Percentiles rank a stretch among this genome's conserved stretches.
Conservation (phyloP, 2,797 vertebrate species). For the Bothrops alternatus region DNA sequence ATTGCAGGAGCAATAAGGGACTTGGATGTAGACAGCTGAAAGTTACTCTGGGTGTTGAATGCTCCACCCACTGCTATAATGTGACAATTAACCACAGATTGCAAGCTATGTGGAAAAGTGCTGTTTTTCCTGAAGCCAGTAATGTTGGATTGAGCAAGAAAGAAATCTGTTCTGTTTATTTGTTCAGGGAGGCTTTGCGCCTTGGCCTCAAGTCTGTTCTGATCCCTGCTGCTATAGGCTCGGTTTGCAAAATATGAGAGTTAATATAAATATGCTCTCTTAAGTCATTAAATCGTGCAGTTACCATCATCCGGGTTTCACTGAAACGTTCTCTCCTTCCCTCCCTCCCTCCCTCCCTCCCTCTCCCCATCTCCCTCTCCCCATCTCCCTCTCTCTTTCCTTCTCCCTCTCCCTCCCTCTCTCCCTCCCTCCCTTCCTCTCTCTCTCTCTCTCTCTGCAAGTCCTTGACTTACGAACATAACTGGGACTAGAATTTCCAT, state of each 20-base stretch:
- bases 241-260: not conserved
- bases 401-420: too few species aligned
- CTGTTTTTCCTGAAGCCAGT: not conserved
- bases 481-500: not conserved
- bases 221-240: not conserved
- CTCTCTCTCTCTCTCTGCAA: not conserved
- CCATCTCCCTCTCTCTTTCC: too few species aligned
- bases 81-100: constrained; percentile 17
- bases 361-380: too few species aligned
- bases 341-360: too few species aligned
- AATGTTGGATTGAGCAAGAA: constrained; percentile 20
- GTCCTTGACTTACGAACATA: not conserved
- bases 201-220: not conserved
- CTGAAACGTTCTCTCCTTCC: not conserved
- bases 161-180: constrained; percentile 28
- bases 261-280: not conserved
- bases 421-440: too few species aligned
- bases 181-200: not conserved
- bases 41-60: not conserved
- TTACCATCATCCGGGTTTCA: not conserved
- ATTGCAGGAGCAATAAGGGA: not conserved
- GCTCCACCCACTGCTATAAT: not conserved
- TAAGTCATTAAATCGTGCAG: not conserved
- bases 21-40: not conserved
- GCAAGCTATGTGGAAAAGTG: constrained; percentile 9